Evolutionary conservation across 2,888 invertebrate genomes (phyloP).

Genomic region (Epinotia brunnichana): DNA sequence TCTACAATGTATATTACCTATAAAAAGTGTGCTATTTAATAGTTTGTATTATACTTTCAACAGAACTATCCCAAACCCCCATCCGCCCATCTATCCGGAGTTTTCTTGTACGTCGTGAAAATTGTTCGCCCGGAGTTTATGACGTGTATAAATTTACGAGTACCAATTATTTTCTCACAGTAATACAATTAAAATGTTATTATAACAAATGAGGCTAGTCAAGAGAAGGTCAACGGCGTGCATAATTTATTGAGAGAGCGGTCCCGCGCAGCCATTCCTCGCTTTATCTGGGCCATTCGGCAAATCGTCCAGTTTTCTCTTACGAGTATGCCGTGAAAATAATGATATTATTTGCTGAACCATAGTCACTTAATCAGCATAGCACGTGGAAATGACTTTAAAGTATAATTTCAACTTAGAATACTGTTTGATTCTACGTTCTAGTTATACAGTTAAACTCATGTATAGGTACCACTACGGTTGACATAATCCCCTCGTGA

Average conservation of each 20-base stretch:
- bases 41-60: not conserved
- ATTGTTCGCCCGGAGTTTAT: not conserved
- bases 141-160: not conserved
- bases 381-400: no score
- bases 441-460: no score
- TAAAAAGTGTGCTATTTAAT: no score
- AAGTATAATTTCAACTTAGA: no score
- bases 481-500: no score
- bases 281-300: constrained; percentile 34
- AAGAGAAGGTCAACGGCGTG: constrained; percentile 67
- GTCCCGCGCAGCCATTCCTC: constrained; percentile 45
- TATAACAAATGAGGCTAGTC: constrained; percentile 69
- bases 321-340: constrained; percentile 6
- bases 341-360: constrained; percentile 1
- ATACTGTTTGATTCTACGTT: no score
- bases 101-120: not conserved
- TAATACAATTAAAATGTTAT: constrained; percentile 3
- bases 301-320: constrained; percentile 19
- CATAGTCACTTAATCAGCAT: not conserved
- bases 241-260: constrained; percentile 65
- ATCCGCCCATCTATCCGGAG: not conserved
- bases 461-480: no score
- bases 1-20: not conserved
- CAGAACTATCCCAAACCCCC: not conserved
- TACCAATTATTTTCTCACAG: not conserved